Percentiles rank a stretch among this genome's conserved stretches.
These are phyloP conservation scores for Pelmatolapia mariae DNA, from an alignment of 2,113 vertebrate genomes.

Conservation along the genomic window DNA sequence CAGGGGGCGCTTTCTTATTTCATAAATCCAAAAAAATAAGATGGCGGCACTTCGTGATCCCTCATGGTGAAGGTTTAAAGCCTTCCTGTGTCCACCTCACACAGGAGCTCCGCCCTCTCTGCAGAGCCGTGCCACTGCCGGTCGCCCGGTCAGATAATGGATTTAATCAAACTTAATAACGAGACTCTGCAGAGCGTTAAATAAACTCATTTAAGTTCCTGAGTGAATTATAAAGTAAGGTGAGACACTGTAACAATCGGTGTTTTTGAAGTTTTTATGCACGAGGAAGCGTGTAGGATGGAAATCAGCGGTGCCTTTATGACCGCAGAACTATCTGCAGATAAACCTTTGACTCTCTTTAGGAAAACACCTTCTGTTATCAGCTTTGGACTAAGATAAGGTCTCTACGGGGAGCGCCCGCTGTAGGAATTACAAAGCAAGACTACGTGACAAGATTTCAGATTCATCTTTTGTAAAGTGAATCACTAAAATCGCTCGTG, in stretches of 20 bases:
- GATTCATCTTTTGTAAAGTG: background rate
- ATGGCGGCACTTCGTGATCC: background rate
- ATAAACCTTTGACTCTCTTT: background rate
- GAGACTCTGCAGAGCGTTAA: no score
- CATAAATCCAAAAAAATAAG: background rate
- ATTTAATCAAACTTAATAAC: no score
- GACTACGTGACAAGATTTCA: background rate
- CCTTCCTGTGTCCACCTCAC: background rate
- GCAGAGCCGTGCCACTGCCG: background rate
- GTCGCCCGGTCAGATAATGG: no score
- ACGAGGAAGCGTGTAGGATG: background rate
- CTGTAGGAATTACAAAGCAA: accelerated
- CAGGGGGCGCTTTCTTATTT: background rate
- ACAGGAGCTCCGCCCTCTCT: background rate
- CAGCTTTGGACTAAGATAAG: background rate
- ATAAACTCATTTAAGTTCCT: background rate
- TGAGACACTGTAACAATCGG: background rate
- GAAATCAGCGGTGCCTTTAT: background rate
- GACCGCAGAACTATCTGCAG: background rate
- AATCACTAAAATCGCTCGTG: accelerated
- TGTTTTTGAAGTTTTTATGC: background rate
- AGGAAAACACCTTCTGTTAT: background rate
- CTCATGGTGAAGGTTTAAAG: background rate
- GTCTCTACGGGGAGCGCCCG: background rate
- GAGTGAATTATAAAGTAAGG: background rate